These are phyloP conservation scores for Discoglossus pictus DNA, from an alignment of 2,797 vertebrate species.

Conservation along the genomic window DNA sequence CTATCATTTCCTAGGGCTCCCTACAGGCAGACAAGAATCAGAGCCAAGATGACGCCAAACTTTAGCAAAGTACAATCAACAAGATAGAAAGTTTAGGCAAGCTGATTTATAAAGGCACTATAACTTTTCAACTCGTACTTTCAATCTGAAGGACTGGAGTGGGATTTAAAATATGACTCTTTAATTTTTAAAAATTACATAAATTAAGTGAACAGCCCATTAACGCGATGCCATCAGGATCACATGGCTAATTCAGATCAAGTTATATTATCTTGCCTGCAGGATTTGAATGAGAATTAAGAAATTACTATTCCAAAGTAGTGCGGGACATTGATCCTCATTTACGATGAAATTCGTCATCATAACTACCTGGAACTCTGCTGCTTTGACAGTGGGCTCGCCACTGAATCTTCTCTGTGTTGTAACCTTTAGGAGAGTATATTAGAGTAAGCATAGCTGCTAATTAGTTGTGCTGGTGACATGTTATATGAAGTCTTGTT, in stretches of 20 bases:
- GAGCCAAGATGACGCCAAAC: constrained; percentile 56
- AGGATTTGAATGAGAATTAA: constrained; percentile 77
- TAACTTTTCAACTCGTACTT: constrained; percentile 71
- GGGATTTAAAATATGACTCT: constrained; percentile 73
- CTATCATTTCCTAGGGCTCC: constrained; percentile 51
- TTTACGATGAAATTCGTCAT: constrained; percentile 71
- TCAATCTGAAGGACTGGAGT: constrained; percentile 66
- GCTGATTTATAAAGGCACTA: constrained; percentile 71
- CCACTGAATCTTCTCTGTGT: constrained; percentile 64
- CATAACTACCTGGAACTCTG: constrained; percentile 68
- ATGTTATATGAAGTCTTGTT: constrained; percentile 55
- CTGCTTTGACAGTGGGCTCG: constrained; percentile 56
- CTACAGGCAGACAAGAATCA: constrained; percentile 26
- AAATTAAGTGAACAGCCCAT: constrained; percentile 78
- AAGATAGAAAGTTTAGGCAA: constrained; percentile 61
- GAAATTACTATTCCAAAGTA: constrained; percentile 76
- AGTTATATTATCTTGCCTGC: constrained; percentile 75
- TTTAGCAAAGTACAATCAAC: constrained; percentile 64
- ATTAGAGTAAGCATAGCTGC: constrained; percentile 40
- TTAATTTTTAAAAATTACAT: constrained; percentile 81
- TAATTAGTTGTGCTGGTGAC: constrained; percentile 60
- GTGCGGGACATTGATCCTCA: constrained; percentile 69
- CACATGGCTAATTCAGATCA: constrained; percentile 75
- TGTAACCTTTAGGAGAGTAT: constrained; percentile 57
- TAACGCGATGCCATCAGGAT: constrained; percentile 71